phyloP scores from a whole-genome alignment of 2,797 vertebrate species.

The Xenentodon cancila region DNA sequence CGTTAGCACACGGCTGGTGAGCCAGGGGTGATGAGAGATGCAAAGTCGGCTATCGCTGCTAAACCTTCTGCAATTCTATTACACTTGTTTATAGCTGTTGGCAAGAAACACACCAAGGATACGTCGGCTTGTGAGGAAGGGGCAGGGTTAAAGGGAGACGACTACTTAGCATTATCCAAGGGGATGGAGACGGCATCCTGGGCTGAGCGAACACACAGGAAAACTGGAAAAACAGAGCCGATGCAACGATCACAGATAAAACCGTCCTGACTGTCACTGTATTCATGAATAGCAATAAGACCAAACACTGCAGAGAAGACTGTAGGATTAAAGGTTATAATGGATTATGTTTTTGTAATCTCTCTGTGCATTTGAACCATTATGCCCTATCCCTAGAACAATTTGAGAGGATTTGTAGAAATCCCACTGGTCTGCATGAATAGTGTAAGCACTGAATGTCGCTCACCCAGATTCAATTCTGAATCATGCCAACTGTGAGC shows the following conservation, averaged over 20 bases:
- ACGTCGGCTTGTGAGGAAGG: slow-evolving; percentile 61
- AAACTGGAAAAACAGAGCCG: slow-evolving; percentile 34
- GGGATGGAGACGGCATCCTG: slow-evolving; percentile 60
- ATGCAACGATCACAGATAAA: slow-evolving; percentile 47
- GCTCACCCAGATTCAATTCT: slow-evolving; percentile 35
- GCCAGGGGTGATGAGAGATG: slow-evolving; percentile 64
- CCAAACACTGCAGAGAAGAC: slow-evolving; percentile 43
- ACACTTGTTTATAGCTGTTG: slow-evolving; percentile 79
- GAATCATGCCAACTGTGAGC: slow-evolving; percentile 35
- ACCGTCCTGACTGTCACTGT: slow-evolving; percentile 36
- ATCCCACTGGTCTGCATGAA: slow-evolving; percentile 31
- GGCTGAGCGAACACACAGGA: slow-evolving; percentile 42
- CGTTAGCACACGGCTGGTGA: slow-evolving; percentile 72
- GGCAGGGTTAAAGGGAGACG: slow-evolving; percentile 60
- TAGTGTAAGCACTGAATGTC: slow-evolving; percentile 37
- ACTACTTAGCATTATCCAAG: slow-evolving; percentile 74
- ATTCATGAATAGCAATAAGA: slow-evolving; percentile 32
- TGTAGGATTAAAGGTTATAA: slow-evolving; percentile 53
- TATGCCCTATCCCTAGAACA: slow-evolving; percentile 20
- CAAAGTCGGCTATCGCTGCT: slow-evolving; percentile 65
- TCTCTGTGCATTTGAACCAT: slow-evolving; percentile 45
- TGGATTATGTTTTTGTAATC: slow-evolving; percentile 51
- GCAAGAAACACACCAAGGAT: slow-evolving; percentile 73
- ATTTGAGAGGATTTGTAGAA: slow-evolving; percentile 49
- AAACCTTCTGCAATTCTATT: slow-evolving; percentile 76